Percentiles rank a stretch among this genome's conserved stretches.
These are phyloP conservation scores for Tiphia femorata DNA, from an alignment of 2,888 invertebrate species.

Conservation along the genomic window DNA sequence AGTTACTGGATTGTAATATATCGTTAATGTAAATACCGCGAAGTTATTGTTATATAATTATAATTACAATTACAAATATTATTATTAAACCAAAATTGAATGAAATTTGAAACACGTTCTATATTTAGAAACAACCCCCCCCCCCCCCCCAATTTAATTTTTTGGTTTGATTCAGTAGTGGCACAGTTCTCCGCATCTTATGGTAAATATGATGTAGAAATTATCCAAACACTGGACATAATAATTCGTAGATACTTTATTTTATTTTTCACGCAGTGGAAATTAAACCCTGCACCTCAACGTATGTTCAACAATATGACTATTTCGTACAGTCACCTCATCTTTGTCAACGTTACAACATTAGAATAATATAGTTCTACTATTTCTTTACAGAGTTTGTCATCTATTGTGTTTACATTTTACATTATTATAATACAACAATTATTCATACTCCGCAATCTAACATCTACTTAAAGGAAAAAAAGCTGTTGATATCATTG, in stretches of 20 bases:
- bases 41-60: conserved; percentile 66
- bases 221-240: conserved; percentile 59
- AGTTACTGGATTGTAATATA: conserved; percentile 60
- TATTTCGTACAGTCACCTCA: conserved; percentile 32
- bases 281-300: conserved; percentile 26
- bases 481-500: conserved; percentile 49
- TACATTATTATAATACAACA: conserved; percentile 64
- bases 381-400: conserved; percentile 42
- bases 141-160: too few species aligned
- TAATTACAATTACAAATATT: conserved; percentile 53
- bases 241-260: too few species aligned
- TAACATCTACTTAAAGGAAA: conserved; percentile 45
- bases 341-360: conserved; percentile 30
- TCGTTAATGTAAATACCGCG: conserved; percentile 66
- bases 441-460: conserved; percentile 63
- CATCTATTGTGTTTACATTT: conserved; percentile 59
- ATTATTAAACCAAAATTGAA: conserved; percentile 60
- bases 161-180: conserved; percentile 54
- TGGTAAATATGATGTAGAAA: conserved; percentile 67
- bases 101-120: too few species aligned
- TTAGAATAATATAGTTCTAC: conserved; percentile 35
- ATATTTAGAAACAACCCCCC: too few species aligned
- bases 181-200: conserved; percentile 67
- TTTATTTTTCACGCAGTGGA: conserved; percentile 25
- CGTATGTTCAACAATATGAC: conserved; percentile 26